phyloP scores from a whole-genome alignment of 2,113 vertebrate genomes.

The Columba janthina region DNA sequence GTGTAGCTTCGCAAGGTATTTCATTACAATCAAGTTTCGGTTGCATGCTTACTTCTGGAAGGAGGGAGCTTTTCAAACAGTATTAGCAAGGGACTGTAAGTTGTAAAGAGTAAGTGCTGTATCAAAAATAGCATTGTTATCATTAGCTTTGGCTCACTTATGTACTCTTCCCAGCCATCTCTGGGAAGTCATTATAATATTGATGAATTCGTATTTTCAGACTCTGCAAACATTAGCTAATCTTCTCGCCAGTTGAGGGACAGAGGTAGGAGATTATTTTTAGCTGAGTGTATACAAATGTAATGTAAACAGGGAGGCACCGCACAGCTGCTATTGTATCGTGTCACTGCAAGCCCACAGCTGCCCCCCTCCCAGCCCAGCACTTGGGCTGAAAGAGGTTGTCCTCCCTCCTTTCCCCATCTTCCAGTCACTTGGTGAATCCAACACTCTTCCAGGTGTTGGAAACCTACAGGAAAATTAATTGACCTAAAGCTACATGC shows the following conservation, averaged over 20 bases:
- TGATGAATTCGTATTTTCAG: constrained; percentile 15
- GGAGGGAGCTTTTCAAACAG: not conserved
- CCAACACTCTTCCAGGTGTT: not conserved
- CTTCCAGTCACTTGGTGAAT: not conserved
- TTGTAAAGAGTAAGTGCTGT: not conserved
- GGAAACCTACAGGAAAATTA: not conserved
- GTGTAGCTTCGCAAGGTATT: not conserved
- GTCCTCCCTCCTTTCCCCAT: not conserved
- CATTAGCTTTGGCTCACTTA: constrained; percentile 27
- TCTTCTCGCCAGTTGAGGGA: not conserved
- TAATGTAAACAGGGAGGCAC: not conserved
- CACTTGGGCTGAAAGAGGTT: not conserved
- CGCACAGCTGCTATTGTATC: accelerated
- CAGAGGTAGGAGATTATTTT: constrained; percentile 39
- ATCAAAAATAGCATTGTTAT: constrained; percentile 32
- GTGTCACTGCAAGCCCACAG: not conserved
- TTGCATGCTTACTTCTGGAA: not conserved
- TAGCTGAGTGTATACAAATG: not conserved
- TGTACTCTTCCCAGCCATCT: not conserved
- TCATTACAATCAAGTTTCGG: not conserved
- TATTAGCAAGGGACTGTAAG: not conserved
- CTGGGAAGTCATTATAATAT: constrained; percentile 50
- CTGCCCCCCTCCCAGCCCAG: not conserved
- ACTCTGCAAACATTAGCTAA: not conserved
- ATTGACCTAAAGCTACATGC: not conserved